Conservation (phyloP, 2,888 invertebrate species). For the Dascillus cervinus region DNA sequence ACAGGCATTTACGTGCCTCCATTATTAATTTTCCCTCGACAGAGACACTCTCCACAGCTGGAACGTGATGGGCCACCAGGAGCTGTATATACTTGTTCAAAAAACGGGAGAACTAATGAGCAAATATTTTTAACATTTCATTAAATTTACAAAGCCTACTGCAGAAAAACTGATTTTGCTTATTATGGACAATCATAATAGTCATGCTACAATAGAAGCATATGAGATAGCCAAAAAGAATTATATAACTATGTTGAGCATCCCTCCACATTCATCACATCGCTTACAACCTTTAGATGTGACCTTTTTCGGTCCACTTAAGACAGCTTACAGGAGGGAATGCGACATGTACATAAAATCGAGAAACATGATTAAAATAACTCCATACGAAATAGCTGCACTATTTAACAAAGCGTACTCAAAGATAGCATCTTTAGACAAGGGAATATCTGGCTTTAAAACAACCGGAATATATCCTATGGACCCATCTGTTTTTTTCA, state of each 20-base stretch:
- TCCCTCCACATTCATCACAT: too few species aligned
- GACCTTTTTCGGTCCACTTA: too few species aligned
- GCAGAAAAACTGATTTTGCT: slow-evolving; percentile 5
- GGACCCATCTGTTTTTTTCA: slow-evolving; percentile 3
- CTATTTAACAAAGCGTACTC: slow-evolving; percentile 14
- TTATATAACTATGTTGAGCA: too few species aligned
- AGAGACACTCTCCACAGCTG: slow-evolving; percentile 5
- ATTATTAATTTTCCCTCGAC: slow-evolving; percentile 9
- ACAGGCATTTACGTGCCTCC: slow-evolving; percentile 10
- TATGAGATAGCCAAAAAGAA: too few species aligned
- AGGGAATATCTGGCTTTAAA: slow-evolving; percentile 15
- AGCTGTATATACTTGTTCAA: slow-evolving; percentile 9
- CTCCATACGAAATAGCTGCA: slow-evolving; percentile 13
- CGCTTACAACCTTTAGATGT: too few species aligned
- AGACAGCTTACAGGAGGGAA: too few species aligned
- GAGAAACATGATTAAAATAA: slow-evolving; percentile 11
- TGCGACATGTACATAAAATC: slow-evolving; percentile 5
- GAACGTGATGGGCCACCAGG: too few species aligned
- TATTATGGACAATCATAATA: too few species aligned
- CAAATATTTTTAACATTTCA: slow-evolving; percentile 8
- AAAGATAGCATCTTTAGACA: slow-evolving; percentile 11
- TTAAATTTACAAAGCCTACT: slow-evolving; percentile 4
- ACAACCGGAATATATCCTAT: slow-evolving; percentile 12
- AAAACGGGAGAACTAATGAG: slow-evolving; percentile 11
- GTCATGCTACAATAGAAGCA: too few species aligned